Evolutionary conservation across 2,797 vertebrate genomes (phyloP).

Genomic region (Semaprochilodus insignis): DNA sequence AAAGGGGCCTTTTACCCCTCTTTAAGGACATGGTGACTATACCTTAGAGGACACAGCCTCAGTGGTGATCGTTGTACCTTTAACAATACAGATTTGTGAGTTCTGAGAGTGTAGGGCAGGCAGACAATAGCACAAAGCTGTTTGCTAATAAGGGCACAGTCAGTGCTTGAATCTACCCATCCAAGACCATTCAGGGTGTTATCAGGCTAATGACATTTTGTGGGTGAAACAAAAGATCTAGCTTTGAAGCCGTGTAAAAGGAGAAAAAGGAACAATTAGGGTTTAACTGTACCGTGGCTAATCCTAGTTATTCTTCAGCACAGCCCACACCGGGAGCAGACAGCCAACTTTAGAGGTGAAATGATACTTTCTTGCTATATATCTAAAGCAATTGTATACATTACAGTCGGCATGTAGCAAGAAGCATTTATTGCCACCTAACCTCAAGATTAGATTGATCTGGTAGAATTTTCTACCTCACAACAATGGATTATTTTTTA

Average conservation of each 20-base stretch:
- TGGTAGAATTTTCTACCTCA: no score
- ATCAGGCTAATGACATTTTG: constrained; percentile 43
- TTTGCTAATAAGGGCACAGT: constrained; percentile 12
- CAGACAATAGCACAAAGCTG: neutral
- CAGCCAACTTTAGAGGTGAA: constrained; percentile 43
- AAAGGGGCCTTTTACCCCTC: neutral
- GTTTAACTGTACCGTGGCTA: constrained; percentile 64
- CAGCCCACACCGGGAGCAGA: constrained; percentile 40
- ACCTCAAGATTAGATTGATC: no score
- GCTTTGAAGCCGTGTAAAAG: constrained; percentile 57
- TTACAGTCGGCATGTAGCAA: neutral
- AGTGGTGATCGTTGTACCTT: neutral
- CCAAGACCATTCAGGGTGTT: constrained; percentile 19
- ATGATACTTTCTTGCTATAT: neutral
- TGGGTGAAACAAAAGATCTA: constrained; percentile 61
- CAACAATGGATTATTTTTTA: no score
- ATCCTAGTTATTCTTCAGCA: constrained; percentile 61
- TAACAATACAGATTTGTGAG: neutral
- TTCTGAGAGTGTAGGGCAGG: neutral
- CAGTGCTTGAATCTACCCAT: constrained; percentile 2
- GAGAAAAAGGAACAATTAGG: constrained; percentile 54
- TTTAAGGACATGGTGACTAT: neutral
- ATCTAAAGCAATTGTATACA: neutral
- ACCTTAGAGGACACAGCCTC: neutral
- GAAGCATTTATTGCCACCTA: no score